Percentiles rank a stretch among this genome's conserved stretches.
phyloP scores from a whole-genome alignment of 2,113 vertebrate genomes.

The Clarias magur region DNA sequence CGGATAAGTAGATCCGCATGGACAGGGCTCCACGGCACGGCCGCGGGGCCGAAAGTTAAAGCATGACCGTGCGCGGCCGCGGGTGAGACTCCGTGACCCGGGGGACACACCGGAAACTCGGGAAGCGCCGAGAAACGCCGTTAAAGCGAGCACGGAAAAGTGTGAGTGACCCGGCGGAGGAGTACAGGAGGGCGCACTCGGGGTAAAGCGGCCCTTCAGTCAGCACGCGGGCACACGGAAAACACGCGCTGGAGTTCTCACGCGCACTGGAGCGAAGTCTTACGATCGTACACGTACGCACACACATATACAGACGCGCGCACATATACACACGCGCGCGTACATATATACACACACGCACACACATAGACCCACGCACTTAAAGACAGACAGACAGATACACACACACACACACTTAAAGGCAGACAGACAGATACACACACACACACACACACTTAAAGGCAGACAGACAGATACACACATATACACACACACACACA shows the following conservation, averaged over 20 bases:
- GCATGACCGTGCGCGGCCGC: not conserved
- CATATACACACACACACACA: too few species aligned
- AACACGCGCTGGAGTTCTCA: constrained; percentile 61
- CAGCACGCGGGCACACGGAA: constrained; percentile 62
- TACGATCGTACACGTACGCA: not conserved
- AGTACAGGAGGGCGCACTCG: constrained; percentile 61
- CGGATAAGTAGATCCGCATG: constrained; percentile 67
- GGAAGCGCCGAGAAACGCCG: not conserved
- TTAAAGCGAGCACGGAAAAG: constrained; percentile 62
- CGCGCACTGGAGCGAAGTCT: constrained; percentile 44
- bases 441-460: too few species aligned
- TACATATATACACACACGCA: too few species aligned
- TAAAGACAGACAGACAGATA: too few species aligned
- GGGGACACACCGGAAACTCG: not conserved
- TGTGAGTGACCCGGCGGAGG: constrained; percentile 75
- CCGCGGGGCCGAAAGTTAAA: not conserved
- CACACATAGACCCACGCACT: too few species aligned
- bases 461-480: too few species aligned
- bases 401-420: too few species aligned
- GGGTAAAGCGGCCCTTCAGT: constrained; percentile 66
- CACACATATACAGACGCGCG: too few species aligned
- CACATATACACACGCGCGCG: too few species aligned
- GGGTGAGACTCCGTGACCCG: not conserved
- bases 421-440: too few species aligned
- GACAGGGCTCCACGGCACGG: not conserved